Percentiles rank a stretch among this genome's conserved stretches.
phyloP scores from a whole-genome alignment of 53 echinoderm and acorn worm genomes.

The Hippasteria phrygiana region DNA sequence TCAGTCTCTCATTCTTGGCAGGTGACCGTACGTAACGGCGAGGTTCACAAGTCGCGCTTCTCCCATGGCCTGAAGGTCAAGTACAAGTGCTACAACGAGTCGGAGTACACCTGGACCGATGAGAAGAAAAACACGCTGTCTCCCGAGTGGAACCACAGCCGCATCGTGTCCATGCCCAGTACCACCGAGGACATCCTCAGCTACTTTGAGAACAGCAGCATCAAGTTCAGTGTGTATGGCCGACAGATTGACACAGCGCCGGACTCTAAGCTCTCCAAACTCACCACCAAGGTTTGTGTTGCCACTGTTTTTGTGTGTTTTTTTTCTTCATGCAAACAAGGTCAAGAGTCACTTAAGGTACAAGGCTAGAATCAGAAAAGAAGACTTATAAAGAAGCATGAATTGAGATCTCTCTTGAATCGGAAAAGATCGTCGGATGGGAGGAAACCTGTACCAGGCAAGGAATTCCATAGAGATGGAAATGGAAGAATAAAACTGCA shows the following conservation, averaged over 20 bases:
- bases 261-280: constrained; percentile 85
- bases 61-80: constrained; percentile 88
- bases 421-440: no score
- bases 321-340: background rate
- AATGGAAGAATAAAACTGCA: no score
- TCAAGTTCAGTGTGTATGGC: constrained; percentile 90
- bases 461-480: no score
- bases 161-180: constrained; percentile 82
- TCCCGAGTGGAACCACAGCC: constrained; percentile 85
- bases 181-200: constrained; percentile 81
- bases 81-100: constrained; percentile 81
- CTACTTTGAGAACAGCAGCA: constrained; percentile 85
- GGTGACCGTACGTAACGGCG: constrained; percentile 87
- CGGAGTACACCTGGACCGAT: constrained; percentile 70
- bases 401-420: no score
- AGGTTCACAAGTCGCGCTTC: constrained; percentile 98
- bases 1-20: no score
- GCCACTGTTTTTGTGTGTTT: background rate
- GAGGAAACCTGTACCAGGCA: no score
- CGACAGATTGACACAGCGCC: constrained; percentile 82
- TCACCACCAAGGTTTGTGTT: constrained; percentile 89
- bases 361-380: no score
- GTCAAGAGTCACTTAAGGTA: no score
- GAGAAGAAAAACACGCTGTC: constrained; percentile 87
- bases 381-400: no score